A percentile compares a stretch with the other conserved stretches of the same genome.
phyloP scores from a whole-genome alignment of 2,113 vertebrate species.

The Microtus ochrogaster region DNA sequence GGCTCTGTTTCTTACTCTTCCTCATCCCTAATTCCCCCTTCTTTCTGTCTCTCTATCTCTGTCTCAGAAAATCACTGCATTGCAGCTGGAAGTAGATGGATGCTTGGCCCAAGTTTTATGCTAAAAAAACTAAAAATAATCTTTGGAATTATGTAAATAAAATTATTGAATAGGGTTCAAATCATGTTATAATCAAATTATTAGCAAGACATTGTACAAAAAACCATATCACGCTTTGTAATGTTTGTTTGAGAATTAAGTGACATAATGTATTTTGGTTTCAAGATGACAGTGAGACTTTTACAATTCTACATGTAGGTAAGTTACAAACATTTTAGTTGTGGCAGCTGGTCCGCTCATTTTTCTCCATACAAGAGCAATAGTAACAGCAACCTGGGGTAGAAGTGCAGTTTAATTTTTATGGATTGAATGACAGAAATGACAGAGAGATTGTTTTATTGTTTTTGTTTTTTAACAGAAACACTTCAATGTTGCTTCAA shows the following conservation, averaged over 20 bases:
- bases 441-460: neutral
- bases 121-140: neutral
- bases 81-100: neutral
- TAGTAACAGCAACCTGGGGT: neutral
- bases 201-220: neutral
- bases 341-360: neutral
- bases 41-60: neutral
- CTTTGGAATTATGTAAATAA: neutral
- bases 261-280: neutral
- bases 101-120: neutral
- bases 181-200: neutral
- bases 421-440: neutral
- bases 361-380: slow-evolving; percentile 6
- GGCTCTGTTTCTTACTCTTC: neutral
- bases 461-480: neutral
- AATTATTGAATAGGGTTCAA: neutral
- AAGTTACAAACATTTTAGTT: slow-evolving; percentile 20
- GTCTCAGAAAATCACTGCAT: neutral
- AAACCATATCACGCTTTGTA: neutral
- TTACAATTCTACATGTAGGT: neutral
- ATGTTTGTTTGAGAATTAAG: neutral
- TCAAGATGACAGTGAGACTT: slow-evolving; percentile 31
- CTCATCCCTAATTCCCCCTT: neutral
- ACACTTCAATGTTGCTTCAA: neutral
- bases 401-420: neutral